Evolutionary conservation across 2,113 vertebrate species (phyloP).

Genomic region (Diphyllodes magnificus): DNA sequence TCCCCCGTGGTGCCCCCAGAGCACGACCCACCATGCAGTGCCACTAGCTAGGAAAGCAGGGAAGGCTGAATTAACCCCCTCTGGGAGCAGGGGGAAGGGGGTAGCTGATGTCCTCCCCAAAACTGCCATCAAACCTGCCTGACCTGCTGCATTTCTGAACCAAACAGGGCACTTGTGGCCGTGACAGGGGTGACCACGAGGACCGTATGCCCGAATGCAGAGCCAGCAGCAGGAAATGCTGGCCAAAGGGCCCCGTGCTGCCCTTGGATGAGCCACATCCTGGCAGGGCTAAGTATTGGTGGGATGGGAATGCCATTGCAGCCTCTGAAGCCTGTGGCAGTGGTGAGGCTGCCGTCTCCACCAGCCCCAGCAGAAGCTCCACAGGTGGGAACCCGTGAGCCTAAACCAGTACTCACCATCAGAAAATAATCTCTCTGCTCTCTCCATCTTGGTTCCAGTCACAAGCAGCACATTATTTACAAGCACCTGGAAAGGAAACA

Average conservation of each 20-base stretch:
- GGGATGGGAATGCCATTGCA: neutral
- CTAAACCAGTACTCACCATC: neutral
- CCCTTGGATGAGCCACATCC: neutral
- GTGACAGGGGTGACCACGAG: accelerated
- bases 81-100: neutral
- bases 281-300: neutral
- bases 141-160: neutral
- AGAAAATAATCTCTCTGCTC: neutral
- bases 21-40: neutral
- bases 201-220: accelerated
- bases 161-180: neutral
- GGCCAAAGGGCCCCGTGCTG: neutral
- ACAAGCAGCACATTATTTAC: neutral
- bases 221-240: neutral
- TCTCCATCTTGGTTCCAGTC: neutral
- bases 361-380: neutral
- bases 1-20: accelerated
- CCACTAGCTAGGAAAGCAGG: neutral
- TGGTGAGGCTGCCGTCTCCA: neutral
- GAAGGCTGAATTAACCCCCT: neutral
- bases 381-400: accelerated
- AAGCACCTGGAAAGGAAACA: neutral
- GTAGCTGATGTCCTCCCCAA: neutral
- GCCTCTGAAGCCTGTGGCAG: neutral
- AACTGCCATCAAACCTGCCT: neutral